Conservation (phyloP, 2,113 vertebrate species). For the Verasper variegatus region DNA sequence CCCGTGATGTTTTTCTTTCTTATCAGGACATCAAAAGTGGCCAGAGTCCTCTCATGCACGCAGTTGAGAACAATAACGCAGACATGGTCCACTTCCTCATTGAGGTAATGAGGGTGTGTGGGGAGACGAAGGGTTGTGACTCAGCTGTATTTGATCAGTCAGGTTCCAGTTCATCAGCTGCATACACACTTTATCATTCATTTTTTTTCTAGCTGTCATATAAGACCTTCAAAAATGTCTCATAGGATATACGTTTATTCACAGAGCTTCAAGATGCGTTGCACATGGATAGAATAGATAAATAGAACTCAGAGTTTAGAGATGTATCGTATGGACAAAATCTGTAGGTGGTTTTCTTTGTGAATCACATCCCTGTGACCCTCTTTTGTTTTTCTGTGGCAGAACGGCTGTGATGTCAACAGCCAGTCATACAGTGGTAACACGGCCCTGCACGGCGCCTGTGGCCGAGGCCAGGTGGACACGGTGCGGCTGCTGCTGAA, state of each 20-base stretch:
- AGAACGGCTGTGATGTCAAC: conserved; percentile 90
- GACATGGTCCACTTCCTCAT: conserved; percentile 89
- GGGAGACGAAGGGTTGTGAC: conserved; percentile 36
- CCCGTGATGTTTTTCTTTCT: conserved; percentile 20
- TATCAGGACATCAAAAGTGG: conserved; percentile 91
- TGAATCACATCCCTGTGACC: conserved; percentile 26
- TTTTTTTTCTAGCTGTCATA: background rate
- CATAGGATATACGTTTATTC: conserved; percentile 1
- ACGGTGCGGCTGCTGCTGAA: conserved; percentile 85
- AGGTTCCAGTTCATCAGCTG: conserved; percentile 19
- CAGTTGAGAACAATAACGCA: conserved; percentile 86
- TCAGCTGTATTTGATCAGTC: conserved; percentile 41
- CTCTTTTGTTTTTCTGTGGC: conserved; percentile 29
- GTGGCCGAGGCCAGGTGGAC: conserved; percentile 88
- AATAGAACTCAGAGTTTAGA: too few relatives aligned
- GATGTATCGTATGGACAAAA: too few relatives aligned
- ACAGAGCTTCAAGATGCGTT: too few relatives aligned
- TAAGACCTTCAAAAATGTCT: conserved; percentile 2
- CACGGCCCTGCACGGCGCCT: conserved; percentile 89
- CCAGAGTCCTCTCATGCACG: conserved; percentile 88
- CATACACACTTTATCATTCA: conserved; percentile 21
- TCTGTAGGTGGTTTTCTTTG: conserved; percentile 14
- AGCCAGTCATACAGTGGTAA: conserved; percentile 90
- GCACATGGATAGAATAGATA: too few relatives aligned
- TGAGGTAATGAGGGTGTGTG: conserved; percentile 79